Evolutionary conservation across 2,113 vertebrate species (phyloP).

Genomic region (Carollia perspicillata): DNA sequence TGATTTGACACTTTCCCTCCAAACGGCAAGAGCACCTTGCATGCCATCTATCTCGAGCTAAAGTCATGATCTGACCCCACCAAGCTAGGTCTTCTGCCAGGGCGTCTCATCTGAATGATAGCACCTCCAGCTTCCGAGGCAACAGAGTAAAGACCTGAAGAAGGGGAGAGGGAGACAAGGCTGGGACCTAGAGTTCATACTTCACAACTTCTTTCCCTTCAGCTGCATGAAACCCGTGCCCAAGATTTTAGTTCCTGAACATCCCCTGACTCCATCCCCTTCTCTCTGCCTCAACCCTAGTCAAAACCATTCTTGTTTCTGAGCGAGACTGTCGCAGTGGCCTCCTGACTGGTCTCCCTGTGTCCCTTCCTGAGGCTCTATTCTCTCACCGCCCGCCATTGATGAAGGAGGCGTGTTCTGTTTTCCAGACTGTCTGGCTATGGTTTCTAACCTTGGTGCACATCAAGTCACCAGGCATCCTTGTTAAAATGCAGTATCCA

Average conservation of each 20-base stretch:
- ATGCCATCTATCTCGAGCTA: not conserved
- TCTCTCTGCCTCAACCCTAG: not conserved
- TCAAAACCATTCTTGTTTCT: not conserved
- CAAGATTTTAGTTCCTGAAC: not conserved
- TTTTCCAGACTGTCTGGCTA: not conserved
- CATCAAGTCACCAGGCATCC: not conserved
- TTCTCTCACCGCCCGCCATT: not conserved
- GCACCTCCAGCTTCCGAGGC: not conserved
- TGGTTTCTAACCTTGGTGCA: not conserved
- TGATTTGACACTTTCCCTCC: not conserved
- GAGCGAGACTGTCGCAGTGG: not conserved
- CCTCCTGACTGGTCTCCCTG: not conserved
- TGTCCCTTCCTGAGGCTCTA: not conserved
- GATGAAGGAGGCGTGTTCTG: not conserved
- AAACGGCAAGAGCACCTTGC: not conserved
- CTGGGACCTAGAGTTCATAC: not conserved
- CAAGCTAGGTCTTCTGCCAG: not conserved
- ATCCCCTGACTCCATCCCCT: not conserved
- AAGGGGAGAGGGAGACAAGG: not conserved
- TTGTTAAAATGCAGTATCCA: not conserved
- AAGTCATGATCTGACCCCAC: not conserved
- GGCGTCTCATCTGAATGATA: not conserved
- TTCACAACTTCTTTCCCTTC: not conserved
- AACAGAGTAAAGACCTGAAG: not conserved
- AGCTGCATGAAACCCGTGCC: not conserved